These are phyloP conservation scores for Hephaestus fuliginosus DNA, from an alignment of 2,797 vertebrate species.

Conservation along the genomic window DNA sequence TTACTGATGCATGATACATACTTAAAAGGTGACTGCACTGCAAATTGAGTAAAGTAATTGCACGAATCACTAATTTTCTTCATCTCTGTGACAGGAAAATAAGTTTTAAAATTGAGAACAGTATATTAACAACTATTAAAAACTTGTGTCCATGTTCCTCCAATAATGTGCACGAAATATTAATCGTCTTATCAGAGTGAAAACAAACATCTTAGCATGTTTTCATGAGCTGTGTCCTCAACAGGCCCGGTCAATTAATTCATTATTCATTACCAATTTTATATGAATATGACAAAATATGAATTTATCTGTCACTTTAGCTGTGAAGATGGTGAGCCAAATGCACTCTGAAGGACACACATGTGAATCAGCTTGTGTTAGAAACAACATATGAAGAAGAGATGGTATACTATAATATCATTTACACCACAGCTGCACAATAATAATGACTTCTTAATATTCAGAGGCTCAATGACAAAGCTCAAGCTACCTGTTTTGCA, in stretches of 20 bases:
- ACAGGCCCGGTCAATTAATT: neutral
- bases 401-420: too few species aligned
- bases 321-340: neutral
- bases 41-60: neutral
- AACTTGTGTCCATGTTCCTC: neutral
- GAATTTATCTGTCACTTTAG: neutral
- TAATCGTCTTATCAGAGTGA: neutral
- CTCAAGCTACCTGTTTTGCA: constrained; percentile 92
- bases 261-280: too few species aligned
- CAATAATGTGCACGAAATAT: neutral
- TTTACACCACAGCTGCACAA: neutral
- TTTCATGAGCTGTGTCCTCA: neutral
- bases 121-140: neutral
- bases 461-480: fast-evolving
- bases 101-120: neutral
- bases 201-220: neutral
- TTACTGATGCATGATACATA: neutral
- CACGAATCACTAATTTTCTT: neutral
- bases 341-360: neutral
- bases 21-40: neutral
- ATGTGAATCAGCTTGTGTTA: neutral
- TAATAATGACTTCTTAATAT: neutral
- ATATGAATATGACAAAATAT: too few species aligned
- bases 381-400: neutral
- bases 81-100: neutral